These are phyloP conservation scores for Pseudomyrmex concolor DNA, from an alignment of 1,140 invertebrate species.

Conservation along the genomic window DNA sequence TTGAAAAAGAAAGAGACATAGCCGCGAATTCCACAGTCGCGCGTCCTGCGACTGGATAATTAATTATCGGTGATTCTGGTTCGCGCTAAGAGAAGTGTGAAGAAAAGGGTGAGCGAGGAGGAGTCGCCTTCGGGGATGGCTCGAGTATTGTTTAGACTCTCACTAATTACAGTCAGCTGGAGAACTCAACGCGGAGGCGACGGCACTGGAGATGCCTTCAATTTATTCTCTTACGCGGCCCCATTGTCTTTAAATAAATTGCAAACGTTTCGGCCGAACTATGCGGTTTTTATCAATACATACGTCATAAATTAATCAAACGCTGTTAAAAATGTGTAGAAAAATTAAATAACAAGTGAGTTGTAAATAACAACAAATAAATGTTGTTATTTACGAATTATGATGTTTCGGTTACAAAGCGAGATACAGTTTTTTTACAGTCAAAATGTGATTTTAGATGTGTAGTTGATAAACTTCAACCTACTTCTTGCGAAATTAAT, in stretches of 20 bases:
- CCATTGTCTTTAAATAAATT: conserved; percentile 32
- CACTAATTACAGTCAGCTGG: conserved; percentile 57
- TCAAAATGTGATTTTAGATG: too few species aligned
- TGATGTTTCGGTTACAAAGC: too few species aligned
- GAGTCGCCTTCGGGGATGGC: not conserved
- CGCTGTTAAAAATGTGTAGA: too few species aligned
- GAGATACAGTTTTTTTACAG: too few species aligned
- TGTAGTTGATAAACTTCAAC: too few species aligned
- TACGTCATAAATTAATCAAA: too few species aligned
- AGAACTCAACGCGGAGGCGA: conserved; percentile 13
- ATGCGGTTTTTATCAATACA: too few species aligned
- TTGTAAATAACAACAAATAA: too few species aligned
- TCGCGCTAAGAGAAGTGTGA: conserved; percentile 16
- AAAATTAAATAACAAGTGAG: too few species aligned
- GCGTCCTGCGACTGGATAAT: conserved; percentile 53
- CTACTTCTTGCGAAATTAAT: too few species aligned
- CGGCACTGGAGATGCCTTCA: conserved; percentile 43
- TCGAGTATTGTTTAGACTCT: conserved; percentile 50
- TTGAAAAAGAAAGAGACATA: conserved; percentile 22
- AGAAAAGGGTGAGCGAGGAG: conserved; percentile 30
- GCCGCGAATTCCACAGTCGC: conserved; percentile 48
- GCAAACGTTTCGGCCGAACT: too few species aligned
- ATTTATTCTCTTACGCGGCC: conserved; percentile 52
- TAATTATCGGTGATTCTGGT: conserved; percentile 64
- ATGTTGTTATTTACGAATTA: too few species aligned